phyloP scores from a whole-genome alignment of 2,113 vertebrate genomes.

The Ploceus nigricollis region DNA sequence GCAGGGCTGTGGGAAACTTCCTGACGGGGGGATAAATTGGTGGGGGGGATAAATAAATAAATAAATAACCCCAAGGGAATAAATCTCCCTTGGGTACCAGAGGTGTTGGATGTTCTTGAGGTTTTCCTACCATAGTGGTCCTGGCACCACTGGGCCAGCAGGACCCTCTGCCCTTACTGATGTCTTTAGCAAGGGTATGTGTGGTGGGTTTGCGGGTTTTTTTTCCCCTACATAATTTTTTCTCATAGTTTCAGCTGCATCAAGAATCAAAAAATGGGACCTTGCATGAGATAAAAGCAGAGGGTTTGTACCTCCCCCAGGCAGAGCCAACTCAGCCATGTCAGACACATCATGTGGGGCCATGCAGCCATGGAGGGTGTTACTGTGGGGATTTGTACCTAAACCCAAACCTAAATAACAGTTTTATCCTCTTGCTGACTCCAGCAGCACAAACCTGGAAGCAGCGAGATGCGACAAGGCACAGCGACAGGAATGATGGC shows the following conservation, averaged over 20 bases:
- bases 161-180: fast-evolving
- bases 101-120: background rate
- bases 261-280: background rate
- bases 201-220: background rate
- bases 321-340: background rate
- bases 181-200: background rate
- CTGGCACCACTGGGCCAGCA: background rate
- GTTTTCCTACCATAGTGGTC: background rate
- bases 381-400: background rate
- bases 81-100: background rate
- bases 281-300: background rate
- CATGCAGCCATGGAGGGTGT: fast-evolving
- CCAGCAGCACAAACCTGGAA: background rate
- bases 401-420: background rate
- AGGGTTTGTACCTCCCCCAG: background rate
- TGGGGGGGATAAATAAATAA: background rate
- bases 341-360: background rate
- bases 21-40: background rate
- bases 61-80: too few species aligned
- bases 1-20: background rate
- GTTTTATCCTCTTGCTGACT: background rate
- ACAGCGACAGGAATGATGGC: background rate
- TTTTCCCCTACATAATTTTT: background rate
- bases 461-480: background rate
- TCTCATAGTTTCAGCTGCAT: background rate